Evolutionary conservation across 2,113 vertebrate species (phyloP).

Genomic region (Eolophus roseicapilla): DNA sequence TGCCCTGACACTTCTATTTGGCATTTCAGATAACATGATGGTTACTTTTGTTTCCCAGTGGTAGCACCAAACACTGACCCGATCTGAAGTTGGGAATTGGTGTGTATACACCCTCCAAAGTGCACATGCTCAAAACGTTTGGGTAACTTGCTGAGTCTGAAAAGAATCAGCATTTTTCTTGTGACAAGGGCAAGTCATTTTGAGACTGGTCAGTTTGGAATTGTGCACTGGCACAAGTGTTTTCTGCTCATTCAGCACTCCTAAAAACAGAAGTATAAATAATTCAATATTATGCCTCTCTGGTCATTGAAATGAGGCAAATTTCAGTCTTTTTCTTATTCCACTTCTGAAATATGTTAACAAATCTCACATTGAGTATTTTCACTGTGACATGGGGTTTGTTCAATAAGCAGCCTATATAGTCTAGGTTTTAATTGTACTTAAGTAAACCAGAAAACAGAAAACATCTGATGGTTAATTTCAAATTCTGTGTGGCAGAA

Average conservation of each 20-base stretch:
- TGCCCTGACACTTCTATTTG: neutral
- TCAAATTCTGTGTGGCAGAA: neutral
- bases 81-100: neutral
- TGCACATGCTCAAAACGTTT: neutral
- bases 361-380: neutral
- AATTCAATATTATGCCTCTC: neutral
- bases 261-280: neutral
- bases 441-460: neutral
- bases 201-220: constrained; percentile 8
- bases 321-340: neutral
- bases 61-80: neutral
- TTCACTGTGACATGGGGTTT: neutral
- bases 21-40: neutral
- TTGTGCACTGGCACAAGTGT: neutral
- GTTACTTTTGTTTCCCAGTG: neutral
- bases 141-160: neutral
- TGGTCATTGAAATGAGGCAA: neutral
- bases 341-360: neutral
- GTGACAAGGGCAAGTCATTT: neutral
- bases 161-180: neutral
- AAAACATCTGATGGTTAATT: neutral
- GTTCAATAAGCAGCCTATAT: neutral
- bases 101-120: neutral
- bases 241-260: neutral
- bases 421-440: neutral